Conservation (phyloP, 2,797 vertebrate species). For the Cuniculus paca region DNA sequence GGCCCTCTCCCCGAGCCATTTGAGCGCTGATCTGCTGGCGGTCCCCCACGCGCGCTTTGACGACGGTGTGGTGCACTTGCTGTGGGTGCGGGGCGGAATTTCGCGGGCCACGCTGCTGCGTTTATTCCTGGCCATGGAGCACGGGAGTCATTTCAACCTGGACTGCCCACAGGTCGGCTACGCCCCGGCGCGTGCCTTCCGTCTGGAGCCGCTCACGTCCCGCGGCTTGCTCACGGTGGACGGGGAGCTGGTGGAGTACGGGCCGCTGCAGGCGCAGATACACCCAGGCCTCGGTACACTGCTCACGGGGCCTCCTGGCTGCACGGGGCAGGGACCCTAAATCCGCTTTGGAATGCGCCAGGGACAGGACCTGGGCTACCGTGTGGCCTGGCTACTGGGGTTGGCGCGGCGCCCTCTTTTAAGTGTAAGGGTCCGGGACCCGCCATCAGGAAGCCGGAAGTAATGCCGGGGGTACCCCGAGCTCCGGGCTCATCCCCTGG, state of each 20-base stretch:
- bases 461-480: neutral
- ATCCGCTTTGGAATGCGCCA: neutral
- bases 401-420: rapidly evolving
- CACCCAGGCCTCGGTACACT: slow-evolving; percentile 81
- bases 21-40: slow-evolving; percentile 94
- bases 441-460: neutral
- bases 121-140: slow-evolving; percentile 95
- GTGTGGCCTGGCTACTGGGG: neutral
- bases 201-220: slow-evolving; percentile 93
- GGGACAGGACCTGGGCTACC: neutral
- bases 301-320: slow-evolving; percentile 77
- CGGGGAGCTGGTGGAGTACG: slow-evolving; percentile 95
- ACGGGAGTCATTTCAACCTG: slow-evolving; percentile 92
- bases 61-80: slow-evolving; percentile 95
- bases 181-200: slow-evolving; percentile 93
- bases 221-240: slow-evolving; percentile 95
- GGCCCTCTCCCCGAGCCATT: slow-evolving; percentile 94
- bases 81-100: slow-evolving; percentile 93
- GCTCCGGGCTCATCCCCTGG: neutral
- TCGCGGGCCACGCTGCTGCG: slow-evolving; percentile 93
- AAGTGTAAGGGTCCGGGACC: neutral
- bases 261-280: slow-evolving; percentile 95
- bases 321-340: neutral
- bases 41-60: slow-evolving; percentile 93
- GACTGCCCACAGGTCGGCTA: slow-evolving; percentile 93